Base-by-base conservation (phyloP, 2,888 invertebrate species). In the Serripes groenlandicus region DNA sequence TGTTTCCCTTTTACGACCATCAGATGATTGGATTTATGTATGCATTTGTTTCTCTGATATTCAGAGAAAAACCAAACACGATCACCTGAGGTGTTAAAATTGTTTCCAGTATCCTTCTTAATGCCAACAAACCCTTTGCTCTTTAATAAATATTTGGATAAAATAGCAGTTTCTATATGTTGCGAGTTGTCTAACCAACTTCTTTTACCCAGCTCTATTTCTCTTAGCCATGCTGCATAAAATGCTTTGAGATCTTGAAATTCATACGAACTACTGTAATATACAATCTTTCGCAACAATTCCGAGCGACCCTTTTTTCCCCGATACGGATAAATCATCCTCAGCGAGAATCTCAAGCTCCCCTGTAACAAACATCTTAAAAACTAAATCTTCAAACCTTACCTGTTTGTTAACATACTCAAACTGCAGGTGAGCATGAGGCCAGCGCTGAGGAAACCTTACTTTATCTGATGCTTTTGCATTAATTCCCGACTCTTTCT, bases 151-250 rank as follows among this genome's bases (percentile, higher is more conserved):
- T n/a, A n/a, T n/a, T n/a, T n/a, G n/a, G n/a, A n/a, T n/a, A n/a
- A n/a, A n/a, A n/a, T n/a, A n/a, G n/a, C n/a, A n/a, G n/a, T n/a
- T n/a, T n/a, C n/a, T 42, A 11, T 9, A 42, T 18, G 18, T 42
- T 42, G 42, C 18, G 42, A 42, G 18, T 42, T 18, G 18, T 42
- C 42, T 11, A 18, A 9, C 54, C 54, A 68, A 42, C 42, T 68
- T 42, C 23, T 37, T 26, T 42, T 35, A 28, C 68, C 68, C n/a
- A 68, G 23, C 68, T 68, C 68, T 7, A 68, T 37, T 26, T 68
- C 68, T 42, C 68, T 37, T n/a, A 68, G 5, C 68, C 68, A 68
- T 37, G 68, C 68, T 37, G 68, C 68, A 37, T 68, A 68, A 68
- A 68, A 68, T 32, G 68, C 37, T n/a, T 68, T 68, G 2, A 68